Evolutionary conservation across 2,797 vertebrate genomes (phyloP), one percentile per base, ranked within the genome.

Genomic region (Acropternis orthonyx): DNA sequence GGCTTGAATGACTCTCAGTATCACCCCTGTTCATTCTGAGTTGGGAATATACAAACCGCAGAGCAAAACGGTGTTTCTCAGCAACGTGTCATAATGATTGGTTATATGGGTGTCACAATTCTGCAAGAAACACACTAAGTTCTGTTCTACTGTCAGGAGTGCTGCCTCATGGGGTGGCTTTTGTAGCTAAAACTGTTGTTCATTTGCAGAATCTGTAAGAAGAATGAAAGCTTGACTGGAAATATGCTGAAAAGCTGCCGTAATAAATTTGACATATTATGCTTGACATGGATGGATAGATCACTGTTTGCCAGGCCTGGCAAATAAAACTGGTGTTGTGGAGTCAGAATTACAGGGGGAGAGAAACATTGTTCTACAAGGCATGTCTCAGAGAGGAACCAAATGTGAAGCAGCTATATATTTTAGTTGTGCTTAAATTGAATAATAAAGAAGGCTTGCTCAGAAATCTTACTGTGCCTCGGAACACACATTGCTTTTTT

Each of bases 231-330:
- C 95, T 88, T 61, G 88, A 84, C 88, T 94, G 91, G 84, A 97
- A 97, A 96, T 95, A 94, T 20, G 77, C 95, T 93, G 95, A 96
- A 97, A 97, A 96, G 79, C 88, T 93, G 88, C 95, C 18, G 0
- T 78, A 82, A 97, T 98, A 98, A 97, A 98, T 97, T 97, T 95
- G 95, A 97, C 88, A 93, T 92, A 97, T 93, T 96, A 96, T 94
- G 95, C 92, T 55, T 96, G 97, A 97, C 65, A 5, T 82, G 62
- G 91, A 96, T 96, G 87, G 94, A 96, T 96, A 88, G 96, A 97
- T 91, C 96, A 91, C 87, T 93, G 95, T 95, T 97, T 56, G 26
- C 67, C 87, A 90, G 85, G 37, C 83, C 92, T 94, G 56, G 81
- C 51, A 92, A 97, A 93, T 90, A 96, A 96, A 96, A 81, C 61